A percentile compares a stretch with the other conserved stretches of the same genome.
These are phyloP conservation scores for Hoplias malabaricus DNA, from an alignment of 2,113 vertebrate species.

Conservation along the genomic window DNA sequence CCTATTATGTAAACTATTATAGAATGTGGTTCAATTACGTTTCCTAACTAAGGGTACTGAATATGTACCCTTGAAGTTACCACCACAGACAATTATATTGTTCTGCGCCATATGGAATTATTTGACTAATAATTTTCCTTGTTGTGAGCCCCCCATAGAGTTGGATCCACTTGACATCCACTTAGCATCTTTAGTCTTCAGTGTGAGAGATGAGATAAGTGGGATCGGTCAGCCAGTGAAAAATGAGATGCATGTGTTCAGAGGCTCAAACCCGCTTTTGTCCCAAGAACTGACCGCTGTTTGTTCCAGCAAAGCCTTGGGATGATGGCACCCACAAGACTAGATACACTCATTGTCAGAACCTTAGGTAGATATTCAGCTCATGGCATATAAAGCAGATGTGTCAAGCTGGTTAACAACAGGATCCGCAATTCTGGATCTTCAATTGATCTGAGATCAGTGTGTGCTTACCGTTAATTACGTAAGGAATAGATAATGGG, in stretches of 20 bases:
- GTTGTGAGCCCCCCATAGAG: neutral
- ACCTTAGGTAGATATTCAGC: constrained; percentile 20
- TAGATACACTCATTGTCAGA: constrained; percentile 26
- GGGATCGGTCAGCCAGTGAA: constrained; percentile 58
- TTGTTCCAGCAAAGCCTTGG: constrained; percentile 66
- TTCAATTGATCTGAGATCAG: neutral
- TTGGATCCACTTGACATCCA: constrained; percentile 21
- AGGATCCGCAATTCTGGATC: neutral
- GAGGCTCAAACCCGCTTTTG: constrained; percentile 69
- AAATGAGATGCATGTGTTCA: constrained; percentile 59
- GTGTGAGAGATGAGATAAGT: constrained; percentile 70
- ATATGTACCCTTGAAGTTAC: too few relatives aligned
- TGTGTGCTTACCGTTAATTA: neutral
- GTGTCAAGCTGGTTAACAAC: neutral
- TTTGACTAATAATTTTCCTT: too few relatives aligned
- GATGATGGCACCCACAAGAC: constrained; percentile 39
- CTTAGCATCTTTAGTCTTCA: constrained; percentile 34
- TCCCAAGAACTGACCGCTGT: constrained; percentile 67
- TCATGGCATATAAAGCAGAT: constrained; percentile 5
- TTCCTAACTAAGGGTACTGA: too few relatives aligned
- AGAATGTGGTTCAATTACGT: too few relatives aligned
- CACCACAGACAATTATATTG: too few relatives aligned
- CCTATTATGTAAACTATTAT: too few relatives aligned
- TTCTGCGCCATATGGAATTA: too few relatives aligned
- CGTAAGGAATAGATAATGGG: neutral